Evolutionary conservation across 1,140 invertebrate species (phyloP), one percentile per base, ranked within the genome.

Genomic region (Tetramorium simillimum): DNA sequence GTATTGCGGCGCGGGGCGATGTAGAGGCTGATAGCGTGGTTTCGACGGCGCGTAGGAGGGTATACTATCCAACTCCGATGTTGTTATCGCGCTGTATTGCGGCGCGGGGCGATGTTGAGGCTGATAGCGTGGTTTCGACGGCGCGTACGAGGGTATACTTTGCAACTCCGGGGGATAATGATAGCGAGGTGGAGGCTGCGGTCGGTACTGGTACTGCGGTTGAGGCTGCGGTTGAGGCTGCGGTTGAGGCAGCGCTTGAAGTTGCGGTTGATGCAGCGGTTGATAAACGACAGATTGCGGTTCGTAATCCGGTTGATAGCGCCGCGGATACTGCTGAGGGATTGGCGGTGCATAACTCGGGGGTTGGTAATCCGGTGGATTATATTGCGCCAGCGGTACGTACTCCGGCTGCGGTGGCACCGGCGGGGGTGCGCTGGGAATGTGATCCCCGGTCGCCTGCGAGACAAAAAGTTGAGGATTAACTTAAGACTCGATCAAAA

Each of bases 401-500:
- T 95, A 95, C 51, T 96, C 96, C 5, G 96, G 96, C 90, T 96
- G 95, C 53, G 96, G 95, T 65, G 97, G 96, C 3, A 96, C 96
- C 58, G 90, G 93, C n/a, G 97, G 96, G 65, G 97, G 96, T 37
- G 96, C 95, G 53, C 96, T 96, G 0, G 97, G 98, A 91, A 98
- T 96, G 93, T 98, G 97, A 92, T 98, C 97, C 60, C 98, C 98
- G 43, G 96, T 95, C 4, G 97, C 97, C 95, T 97, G 96, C 95
- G 40, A 43, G 33, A 85, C 18, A 33, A 21, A 18, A 62, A 62
- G 28, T 33, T 49, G 16, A 49, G n/a, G n/a, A 28, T 85, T 60
- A 37, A 46, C 33, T 37, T 49, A 24, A 40, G 6, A 10, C 14
- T 40, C 33, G 51, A 69, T 69, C 16, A 24, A 56, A 49, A 33